A percentile compares a stretch with the other conserved stretches of the same genome.
phyloP scores from a whole-genome alignment of 2,797 vertebrate species.

The Coccyzus lansbergi region DNA sequence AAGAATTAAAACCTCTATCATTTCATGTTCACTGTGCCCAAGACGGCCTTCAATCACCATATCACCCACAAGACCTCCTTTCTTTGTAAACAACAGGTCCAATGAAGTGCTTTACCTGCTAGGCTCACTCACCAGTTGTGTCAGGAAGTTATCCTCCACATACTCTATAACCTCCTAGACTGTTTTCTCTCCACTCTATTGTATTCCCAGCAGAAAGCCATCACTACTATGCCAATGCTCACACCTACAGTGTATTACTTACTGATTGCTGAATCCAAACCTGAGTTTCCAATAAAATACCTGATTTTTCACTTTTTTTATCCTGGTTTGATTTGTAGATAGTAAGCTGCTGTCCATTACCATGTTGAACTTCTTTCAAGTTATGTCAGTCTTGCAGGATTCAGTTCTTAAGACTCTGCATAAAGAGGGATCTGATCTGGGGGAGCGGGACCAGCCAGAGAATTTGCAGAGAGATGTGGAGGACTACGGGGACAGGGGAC shows the following conservation, averaged over 20 bases:
- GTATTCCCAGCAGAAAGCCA: too few relatives aligned
- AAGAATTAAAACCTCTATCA: too few relatives aligned
- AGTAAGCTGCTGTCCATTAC: neutral
- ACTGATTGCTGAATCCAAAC: neutral
- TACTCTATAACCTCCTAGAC: too few relatives aligned
- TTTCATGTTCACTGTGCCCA: too few relatives aligned
- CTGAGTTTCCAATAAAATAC: neutral
- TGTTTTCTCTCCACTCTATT: too few relatives aligned
- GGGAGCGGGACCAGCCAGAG: neutral
- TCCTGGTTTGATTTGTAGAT: neutral
- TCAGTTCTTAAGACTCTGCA: neutral
- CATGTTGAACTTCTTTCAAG: neutral
- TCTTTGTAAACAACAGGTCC: too few relatives aligned
- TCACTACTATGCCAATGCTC: neutral
- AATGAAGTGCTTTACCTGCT: too few relatives aligned
- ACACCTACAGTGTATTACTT: neutral
- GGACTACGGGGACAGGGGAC: accelerated
- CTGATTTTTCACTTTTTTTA: neutral
- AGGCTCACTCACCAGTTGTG: too few relatives aligned
- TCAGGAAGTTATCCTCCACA: too few relatives aligned
- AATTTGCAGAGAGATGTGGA: neutral
- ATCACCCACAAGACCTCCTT: too few relatives aligned
- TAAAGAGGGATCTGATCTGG: neutral
- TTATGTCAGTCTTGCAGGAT: neutral
- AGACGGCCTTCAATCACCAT: too few relatives aligned